A percentile compares a stretch with the other conserved stretches of the same genome.
Evolutionary conservation across 2,888 invertebrate genomes (phyloP).

Genomic region (Hirtodrosophila confusa): DNA sequence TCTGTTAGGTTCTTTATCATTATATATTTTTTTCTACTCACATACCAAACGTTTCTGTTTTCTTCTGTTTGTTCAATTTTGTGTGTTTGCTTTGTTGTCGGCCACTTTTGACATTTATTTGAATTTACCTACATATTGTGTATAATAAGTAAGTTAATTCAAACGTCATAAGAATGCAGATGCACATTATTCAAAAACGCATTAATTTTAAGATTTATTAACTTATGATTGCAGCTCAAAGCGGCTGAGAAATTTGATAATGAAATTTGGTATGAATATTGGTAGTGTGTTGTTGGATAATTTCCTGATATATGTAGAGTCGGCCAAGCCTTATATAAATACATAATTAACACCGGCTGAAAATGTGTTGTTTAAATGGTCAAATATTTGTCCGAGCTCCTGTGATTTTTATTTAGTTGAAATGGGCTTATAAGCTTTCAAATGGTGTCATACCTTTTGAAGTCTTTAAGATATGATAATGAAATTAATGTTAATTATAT

Average conservation of each 20-base stretch:
- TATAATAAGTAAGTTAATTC: background rate
- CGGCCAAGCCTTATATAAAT: too few relatives aligned
- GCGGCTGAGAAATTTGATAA: background rate
- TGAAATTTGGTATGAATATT: too few relatives aligned
- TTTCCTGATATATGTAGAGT: too few relatives aligned
- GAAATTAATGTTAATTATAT: too few relatives aligned
- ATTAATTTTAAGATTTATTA: constrained; percentile 32
- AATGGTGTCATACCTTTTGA: too few relatives aligned
- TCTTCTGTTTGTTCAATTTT: constrained; percentile 6
- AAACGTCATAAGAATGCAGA: constrained; percentile 11
- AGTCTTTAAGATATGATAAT: too few relatives aligned
- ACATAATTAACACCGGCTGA: too few relatives aligned
- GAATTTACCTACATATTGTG: background rate
- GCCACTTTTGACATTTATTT: constrained; percentile 4
- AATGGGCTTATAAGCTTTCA: too few relatives aligned
- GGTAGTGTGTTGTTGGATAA: too few relatives aligned
- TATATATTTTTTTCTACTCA: constrained; percentile 7
- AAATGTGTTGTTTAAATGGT: too few relatives aligned
- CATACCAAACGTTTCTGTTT: constrained; percentile 3
- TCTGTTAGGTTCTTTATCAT: constrained; percentile 7
- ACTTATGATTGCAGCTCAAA: constrained; percentile 26
- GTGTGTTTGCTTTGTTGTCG: constrained; percentile 11
- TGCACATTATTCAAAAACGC: constrained; percentile 30
- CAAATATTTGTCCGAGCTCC: too few relatives aligned
- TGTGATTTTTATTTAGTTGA: too few relatives aligned